phyloP scores from a whole-genome alignment of 1,140 invertebrate species.

The Stegodyphus mimosarum region DNA sequence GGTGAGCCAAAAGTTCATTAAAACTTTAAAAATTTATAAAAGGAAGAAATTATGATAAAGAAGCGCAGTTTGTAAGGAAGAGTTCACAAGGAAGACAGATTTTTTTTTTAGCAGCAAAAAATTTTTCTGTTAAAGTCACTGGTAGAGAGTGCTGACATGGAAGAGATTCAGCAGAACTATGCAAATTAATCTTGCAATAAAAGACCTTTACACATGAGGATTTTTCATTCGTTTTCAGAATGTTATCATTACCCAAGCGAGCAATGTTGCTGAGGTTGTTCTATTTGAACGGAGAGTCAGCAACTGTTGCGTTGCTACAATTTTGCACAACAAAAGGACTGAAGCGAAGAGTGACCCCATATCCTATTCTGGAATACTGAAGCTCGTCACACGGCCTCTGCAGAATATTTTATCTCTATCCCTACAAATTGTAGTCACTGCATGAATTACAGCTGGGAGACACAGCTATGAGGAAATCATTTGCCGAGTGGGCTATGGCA shows the following conservation, averaged over 20 bases:
- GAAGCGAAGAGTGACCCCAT: not conserved
- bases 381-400: not conserved
- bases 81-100: not conserved
- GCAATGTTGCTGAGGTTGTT: not conserved
- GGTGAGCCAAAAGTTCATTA: too few relatives aligned
- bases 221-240: not conserved
- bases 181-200: constrained; percentile 11
- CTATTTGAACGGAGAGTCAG: not conserved
- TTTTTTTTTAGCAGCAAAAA: not conserved
- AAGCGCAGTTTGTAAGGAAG: not conserved
- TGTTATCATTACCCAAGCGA: not conserved
- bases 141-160: not conserved
- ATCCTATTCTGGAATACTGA: not conserved
- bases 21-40: not conserved
- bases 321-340: not conserved
- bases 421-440: constrained; percentile 3
- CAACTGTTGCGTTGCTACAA: not conserved
- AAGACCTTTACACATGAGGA: not conserved
- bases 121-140: not conserved
- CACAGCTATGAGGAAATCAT: constrained; percentile 1
- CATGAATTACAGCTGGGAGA: not conserved
- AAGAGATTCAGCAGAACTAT: not conserved
- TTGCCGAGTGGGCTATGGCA: not conserved
- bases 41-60: not conserved
- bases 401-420: not conserved